Evolutionary conservation across 2,888 invertebrate species (phyloP), one percentile per base, ranked within the genome.

Genomic region (Dascillus cervinus): DNA sequence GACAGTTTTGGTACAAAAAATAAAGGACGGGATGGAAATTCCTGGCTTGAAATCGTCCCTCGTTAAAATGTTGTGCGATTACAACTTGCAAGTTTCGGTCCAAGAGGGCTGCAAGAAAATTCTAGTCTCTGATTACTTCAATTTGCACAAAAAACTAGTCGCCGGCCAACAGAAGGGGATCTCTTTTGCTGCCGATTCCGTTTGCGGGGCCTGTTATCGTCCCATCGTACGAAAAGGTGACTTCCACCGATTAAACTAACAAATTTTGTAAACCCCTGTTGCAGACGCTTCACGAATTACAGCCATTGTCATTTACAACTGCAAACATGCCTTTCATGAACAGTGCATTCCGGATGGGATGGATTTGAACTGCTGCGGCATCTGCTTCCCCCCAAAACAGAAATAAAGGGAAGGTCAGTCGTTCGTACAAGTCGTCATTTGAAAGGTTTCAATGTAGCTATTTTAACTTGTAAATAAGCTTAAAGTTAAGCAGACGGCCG

Each of bases 61-160:
- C 5, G 89, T 90, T 1, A 94, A 92, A 68, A 91, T 97, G 79
- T 75, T 97, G 66, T 84, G 87, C 51, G 97, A 97, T 61, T 96
- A 91, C 62, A 89, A 88, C 56, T 71, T 95, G 36, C 94, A 95
- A 67, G 79, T 90, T 13, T 86, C 90, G 1, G 80, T 92, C 11
- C 84, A 91, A 61, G 86, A 90, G 61, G 89, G 89, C 1, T 91
- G 89, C 61, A 84, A 88, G 53, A 81, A 86, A 55, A 90, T 95
- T 39, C 75, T 95, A n/a, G 75, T 89, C 1, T 77, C 80, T 2
- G 94, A 95, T 67, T 91, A 91, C 62, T 91, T 89, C 52, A 82
- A 85, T 55, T 67, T 91, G 24, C 84, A 92, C 55, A 79, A 87
- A 47, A 84, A 84, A 57, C 65, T 90, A 22, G 82, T 91, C 1